phyloP scores from a whole-genome alignment of 92 coral and sea anemone genomes.

The Isaurus tuberculatus region DNA sequence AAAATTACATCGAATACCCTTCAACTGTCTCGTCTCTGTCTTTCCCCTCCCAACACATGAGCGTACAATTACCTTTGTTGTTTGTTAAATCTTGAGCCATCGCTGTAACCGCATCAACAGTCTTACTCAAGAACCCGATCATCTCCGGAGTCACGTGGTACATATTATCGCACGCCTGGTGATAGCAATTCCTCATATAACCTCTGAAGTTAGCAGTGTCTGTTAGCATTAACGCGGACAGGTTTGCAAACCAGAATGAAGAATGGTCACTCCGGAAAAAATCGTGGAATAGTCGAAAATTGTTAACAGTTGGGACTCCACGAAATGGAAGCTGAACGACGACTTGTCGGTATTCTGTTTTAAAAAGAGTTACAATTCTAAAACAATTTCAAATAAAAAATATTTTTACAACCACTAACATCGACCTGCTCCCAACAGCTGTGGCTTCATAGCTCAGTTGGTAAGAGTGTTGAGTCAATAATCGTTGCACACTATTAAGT shows the following conservation, averaged over 20 bases:
- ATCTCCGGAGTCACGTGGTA: conserved; percentile 63
- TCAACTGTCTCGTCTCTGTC: too few relatives aligned
- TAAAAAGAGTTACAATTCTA: neutral
- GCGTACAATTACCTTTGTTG: conserved; percentile 30
- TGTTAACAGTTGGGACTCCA: conserved; percentile 8
- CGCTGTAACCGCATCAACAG: conserved; percentile 51
- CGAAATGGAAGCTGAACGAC: conserved; percentile 30
- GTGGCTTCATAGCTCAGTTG: too few relatives aligned
- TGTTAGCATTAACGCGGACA: conserved; percentile 64
- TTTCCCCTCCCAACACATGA: too few relatives aligned
- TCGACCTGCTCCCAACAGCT: too few relatives aligned
- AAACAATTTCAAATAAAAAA: neutral
- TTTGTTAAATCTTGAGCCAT: conserved; percentile 48
- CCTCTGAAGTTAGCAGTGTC: conserved; percentile 84
- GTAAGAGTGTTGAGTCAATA: too few relatives aligned
- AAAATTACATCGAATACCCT: neutral
- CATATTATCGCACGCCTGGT: conserved; percentile 64
- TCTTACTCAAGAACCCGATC: conserved; percentile 63
- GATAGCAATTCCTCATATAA: conserved; percentile 72
- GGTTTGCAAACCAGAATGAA: conserved; percentile 47
- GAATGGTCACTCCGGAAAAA: conserved; percentile 72
- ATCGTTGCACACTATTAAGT: too few relatives aligned
- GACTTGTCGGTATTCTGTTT: conserved; percentile 30
- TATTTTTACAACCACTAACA: neutral
- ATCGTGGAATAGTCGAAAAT: neutral